Percentiles rank a stretch among this genome's conserved stretches.
These are phyloP conservation scores for Drosophila atroscutellata DNA, from an alignment of 2,888 invertebrate genomes.

Conservation along the genomic window DNA sequence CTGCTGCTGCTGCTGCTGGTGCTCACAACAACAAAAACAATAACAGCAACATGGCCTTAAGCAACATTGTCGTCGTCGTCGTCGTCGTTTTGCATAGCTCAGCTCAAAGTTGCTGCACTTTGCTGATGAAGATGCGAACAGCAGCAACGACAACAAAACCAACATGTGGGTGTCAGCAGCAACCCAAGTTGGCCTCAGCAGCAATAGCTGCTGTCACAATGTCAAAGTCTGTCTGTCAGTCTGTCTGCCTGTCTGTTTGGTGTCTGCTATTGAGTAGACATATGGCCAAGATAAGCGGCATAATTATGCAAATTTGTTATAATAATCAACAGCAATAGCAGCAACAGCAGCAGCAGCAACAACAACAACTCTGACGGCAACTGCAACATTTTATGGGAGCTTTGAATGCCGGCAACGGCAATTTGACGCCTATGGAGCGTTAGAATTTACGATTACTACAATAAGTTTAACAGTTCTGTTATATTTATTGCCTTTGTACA, in stretches of 20 bases:
- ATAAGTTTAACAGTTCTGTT: constrained; percentile 60
- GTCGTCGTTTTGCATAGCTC: constrained; percentile 23
- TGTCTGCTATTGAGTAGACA: constrained; percentile 64
- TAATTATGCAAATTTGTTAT: constrained; percentile 82
- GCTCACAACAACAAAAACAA: constrained; percentile 14
- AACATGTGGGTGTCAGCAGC: constrained; percentile 54
- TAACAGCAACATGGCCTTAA: constrained; percentile 47
- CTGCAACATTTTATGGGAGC: constrained; percentile 65
- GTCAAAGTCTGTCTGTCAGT: not conserved
- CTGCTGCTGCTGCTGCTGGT: not conserved
- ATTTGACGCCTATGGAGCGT: constrained; percentile 74
- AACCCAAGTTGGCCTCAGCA: constrained; percentile 28
- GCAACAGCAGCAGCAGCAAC: constrained; percentile 11
- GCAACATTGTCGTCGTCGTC: constrained; percentile 18
- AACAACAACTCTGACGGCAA: constrained; percentile 32
- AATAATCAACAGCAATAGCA: constrained; percentile 61
- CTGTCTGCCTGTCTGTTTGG: constrained; percentile 40
- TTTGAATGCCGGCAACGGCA: constrained; percentile 69
- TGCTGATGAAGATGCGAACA: constrained; percentile 14
- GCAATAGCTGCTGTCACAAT: constrained; percentile 10
- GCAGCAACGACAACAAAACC: constrained; percentile 23
- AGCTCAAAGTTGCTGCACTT: constrained; percentile 2
- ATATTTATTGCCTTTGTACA: constrained; percentile 34
- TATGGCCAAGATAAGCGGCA: constrained; percentile 79
- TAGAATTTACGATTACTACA: constrained; percentile 60